Conservation (phyloP, 2,888 invertebrate genomes). For the Plemyria rubiginata region DNA sequence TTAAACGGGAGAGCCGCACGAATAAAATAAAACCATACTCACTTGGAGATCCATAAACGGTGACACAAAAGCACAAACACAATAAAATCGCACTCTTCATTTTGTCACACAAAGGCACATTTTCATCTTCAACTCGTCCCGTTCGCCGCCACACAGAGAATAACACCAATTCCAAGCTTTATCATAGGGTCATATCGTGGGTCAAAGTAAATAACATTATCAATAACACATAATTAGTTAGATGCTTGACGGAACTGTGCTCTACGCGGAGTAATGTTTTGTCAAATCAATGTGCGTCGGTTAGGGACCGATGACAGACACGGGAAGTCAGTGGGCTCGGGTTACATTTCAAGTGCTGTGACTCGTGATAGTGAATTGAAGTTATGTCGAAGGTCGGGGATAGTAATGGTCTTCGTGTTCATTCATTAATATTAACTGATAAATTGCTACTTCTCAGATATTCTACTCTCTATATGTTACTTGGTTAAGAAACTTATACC, state of each 20-base stretch:
- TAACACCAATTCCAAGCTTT: constrained; percentile 62
- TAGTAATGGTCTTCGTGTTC: constrained; percentile 13
- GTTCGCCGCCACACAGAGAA: constrained; percentile 61
- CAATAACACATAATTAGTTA: constrained; percentile 72
- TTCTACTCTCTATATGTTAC: no score
- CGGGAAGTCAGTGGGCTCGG: constrained; percentile 37
- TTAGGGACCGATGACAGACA: constrained; percentile 28
- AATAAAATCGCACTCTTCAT: constrained; percentile 74
- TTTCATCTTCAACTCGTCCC: constrained; percentile 43
- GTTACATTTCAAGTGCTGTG: constrained; percentile 28
- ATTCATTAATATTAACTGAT: constrained; percentile 10
- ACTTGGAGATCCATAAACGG: constrained; percentile 70
- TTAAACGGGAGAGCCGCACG: constrained; percentile 15
- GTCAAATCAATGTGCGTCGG: constrained; percentile 41
- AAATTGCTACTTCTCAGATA: constrained; percentile 3
- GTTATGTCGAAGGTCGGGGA: constrained; percentile 25
- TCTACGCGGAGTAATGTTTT: constrained; percentile 31
- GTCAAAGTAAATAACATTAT: constrained; percentile 71
- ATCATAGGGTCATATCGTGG: constrained; percentile 66
- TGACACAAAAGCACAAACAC: constrained; percentile 67
- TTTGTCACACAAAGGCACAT: constrained; percentile 56
- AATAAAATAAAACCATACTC: constrained; percentile 49
- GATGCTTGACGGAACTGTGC: constrained; percentile 57
- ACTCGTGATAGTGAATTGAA: constrained; percentile 25
- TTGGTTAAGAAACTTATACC: no score